A percentile compares a stretch with the other conserved stretches of the same genome.
Evolutionary conservation across 2,888 invertebrate species (phyloP).

Genomic region (Oscheius myriophilus): DNA sequence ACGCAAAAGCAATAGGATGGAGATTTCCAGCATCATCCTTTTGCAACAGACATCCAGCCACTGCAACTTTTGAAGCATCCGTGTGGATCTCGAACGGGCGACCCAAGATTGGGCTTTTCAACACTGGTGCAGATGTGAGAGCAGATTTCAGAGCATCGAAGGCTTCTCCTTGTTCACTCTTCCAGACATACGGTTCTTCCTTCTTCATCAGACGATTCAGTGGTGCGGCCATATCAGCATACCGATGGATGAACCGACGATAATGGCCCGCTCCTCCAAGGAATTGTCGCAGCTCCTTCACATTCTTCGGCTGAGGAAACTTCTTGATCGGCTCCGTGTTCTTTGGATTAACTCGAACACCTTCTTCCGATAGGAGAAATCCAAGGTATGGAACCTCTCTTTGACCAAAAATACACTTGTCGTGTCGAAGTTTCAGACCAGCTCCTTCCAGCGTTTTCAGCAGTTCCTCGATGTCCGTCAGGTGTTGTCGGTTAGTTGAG

Average conservation of each 20-base stretch:
- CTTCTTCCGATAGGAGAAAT: slow-evolving; percentile 20
- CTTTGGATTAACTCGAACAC: slow-evolving; percentile 25
- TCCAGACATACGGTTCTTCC: slow-evolving; percentile 36
- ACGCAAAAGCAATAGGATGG: too few relatives aligned
- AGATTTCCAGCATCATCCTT: too few relatives aligned
- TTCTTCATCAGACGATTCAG: slow-evolving; percentile 39
- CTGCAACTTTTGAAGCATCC: too few relatives aligned
- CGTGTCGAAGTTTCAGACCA: too few relatives aligned
- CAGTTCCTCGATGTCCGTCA: too few relatives aligned
- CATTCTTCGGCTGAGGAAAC: slow-evolving; percentile 30
- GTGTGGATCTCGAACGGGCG: too few relatives aligned
- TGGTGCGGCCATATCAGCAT: slow-evolving; percentile 38
- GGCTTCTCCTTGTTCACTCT: slow-evolving; percentile 26
- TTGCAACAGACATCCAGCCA: too few relatives aligned
- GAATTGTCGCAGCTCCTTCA: slow-evolving; percentile 32
- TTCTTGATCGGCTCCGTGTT: slow-evolving; percentile 33
- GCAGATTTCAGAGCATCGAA: slow-evolving; percentile 39
- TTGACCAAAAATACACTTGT: slow-evolving; percentile 31
- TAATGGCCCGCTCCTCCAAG: too few relatives aligned
- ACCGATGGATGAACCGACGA: slow-evolving; percentile 47
- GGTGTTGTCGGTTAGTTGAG: slow-evolving; percentile 35
- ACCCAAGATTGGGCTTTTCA: slow-evolving; percentile 48
- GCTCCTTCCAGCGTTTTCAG: too few relatives aligned
- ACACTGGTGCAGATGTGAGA: slow-evolving; percentile 33
- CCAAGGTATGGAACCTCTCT: slow-evolving; percentile 41